A percentile compares a stretch with the other conserved stretches of the same genome.
Conservation (phyloP, 2,797 vertebrate genomes). For the Sebastes melanostomus region DNA sequence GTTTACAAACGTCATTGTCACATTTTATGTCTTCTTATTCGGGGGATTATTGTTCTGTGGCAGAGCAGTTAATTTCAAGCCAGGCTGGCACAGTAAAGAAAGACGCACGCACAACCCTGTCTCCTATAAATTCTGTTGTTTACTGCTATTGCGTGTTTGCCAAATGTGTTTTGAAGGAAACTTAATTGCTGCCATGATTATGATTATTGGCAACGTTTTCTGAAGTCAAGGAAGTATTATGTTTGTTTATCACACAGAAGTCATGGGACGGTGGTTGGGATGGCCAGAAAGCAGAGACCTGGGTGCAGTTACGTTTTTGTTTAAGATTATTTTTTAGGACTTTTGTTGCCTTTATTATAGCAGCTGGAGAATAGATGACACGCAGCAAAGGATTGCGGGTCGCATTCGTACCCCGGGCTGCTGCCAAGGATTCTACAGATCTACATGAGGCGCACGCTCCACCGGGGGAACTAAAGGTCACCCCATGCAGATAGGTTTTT, state of each 20-base stretch:
- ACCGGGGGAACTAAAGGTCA: too few species aligned
- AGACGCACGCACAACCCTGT: not conserved
- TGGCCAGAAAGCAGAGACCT: not conserved
- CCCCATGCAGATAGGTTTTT: not conserved
- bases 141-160: not conserved
- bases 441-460: too few species aligned
- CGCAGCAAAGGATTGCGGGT: rapidly evolving
- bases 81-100: not conserved
- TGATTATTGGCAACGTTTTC: not conserved
- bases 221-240: not conserved
- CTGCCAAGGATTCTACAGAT: too few species aligned
- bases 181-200: not conserved
- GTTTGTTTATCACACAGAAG: not conserved
- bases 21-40: slow-evolving; percentile 16
- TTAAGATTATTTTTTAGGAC: too few species aligned
- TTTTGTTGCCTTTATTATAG: too few species aligned
- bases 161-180: not conserved
- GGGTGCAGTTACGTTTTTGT: too few species aligned
- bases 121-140: not conserved
- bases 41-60: slow-evolving; percentile 19
- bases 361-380: too few species aligned
- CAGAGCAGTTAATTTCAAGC: not conserved
- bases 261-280: too few species aligned
- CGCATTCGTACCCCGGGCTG: too few species aligned
- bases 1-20: slow-evolving; percentile 8